Evolutionary conservation across 1,140 invertebrate genomes (phyloP), one percentile per base, ranked within the genome.

Genomic region (Contarinia nasturtii): DNA sequence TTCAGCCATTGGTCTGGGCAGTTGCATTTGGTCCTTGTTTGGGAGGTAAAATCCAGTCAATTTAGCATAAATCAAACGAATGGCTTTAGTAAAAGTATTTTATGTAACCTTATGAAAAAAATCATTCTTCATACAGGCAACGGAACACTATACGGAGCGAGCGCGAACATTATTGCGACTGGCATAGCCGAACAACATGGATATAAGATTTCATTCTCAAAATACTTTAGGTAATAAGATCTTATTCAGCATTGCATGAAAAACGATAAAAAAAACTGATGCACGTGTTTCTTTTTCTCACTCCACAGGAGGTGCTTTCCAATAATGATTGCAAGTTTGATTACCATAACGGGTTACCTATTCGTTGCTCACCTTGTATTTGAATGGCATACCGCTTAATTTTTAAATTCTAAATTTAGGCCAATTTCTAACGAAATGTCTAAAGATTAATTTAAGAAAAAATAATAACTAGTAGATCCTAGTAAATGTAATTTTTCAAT

Each of bases 101-200:
- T n/a, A n/a, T n/a, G n/a, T n/a, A n/a, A n/a, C n/a, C 20, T 49
- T 33, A 2, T 18, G 27, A 17, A 33, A 27, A 47, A 34, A n/a
- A 14, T 20, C 8, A 52, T 56, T 17, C 15, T 68, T 66, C 48
- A n/a, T n/a, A n/a, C 53, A 79, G 77, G 80, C 42, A 84, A 86
- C 65, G 82, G 81, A 19, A 84, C 82, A n/a, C 59, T 87, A 7
- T 83, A 86, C 59, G 83, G 82, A 44, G 79, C 83, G 8, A 83
- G 80, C 2, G 77, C 82, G 7, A 87, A 87, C 64, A 78, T 86
- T 19, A 86, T 8, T 82, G 80, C 54, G 82, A n/a, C 82, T 34
- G 82, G 83, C 1, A 77, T 86, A 33, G 80, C 82, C 2, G 82
- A 86, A 53, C 83, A 86, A 52, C 82, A 86, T 59, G 84, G 84